Evolutionary conservation across 2,888 invertebrate genomes (phyloP).

Genomic region (Thera obeliscata): DNA sequence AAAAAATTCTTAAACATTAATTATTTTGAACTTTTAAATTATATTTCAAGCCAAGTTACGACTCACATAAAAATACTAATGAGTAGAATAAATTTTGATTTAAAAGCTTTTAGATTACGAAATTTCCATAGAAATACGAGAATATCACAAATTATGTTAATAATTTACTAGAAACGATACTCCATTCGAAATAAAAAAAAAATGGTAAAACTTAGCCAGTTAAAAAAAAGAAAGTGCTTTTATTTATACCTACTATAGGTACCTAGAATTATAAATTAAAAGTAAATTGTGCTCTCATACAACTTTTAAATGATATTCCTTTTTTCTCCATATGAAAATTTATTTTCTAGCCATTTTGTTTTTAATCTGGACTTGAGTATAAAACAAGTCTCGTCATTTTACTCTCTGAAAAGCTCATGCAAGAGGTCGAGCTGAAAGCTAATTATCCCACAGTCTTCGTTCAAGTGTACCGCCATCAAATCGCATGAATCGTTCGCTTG

Average conservation of each 20-base stretch:
- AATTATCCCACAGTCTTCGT: slow-evolving; percentile 66
- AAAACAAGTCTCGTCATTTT: slow-evolving; percentile 24
- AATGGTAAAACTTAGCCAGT: no score
- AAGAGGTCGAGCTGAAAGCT: slow-evolving; percentile 58
- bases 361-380: slow-evolving; percentile 14
- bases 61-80: slow-evolving; percentile 7
- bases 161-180: slow-evolving; percentile 7
- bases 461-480: slow-evolving; percentile 70
- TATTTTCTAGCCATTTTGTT: slow-evolving; percentile 14
- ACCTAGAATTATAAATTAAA: no score
- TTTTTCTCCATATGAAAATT: neutral
- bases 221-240: no score
- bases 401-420: slow-evolving; percentile 38
- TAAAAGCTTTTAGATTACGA: slow-evolving; percentile 52
- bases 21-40: neutral
- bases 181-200: no score
- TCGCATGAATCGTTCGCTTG: slow-evolving; percentile 71
- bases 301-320: neutral
- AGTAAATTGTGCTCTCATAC: neutral
- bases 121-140: slow-evolving; percentile 55
- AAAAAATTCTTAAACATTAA: no score
- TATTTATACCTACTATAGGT: no score
- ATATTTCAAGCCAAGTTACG: slow-evolving; percentile 4
- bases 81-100: slow-evolving; percentile 40
- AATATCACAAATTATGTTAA: slow-evolving; percentile 35